phyloP scores from a whole-genome alignment of 2,888 invertebrate genomes.

The Pecten maximus region DNA sequence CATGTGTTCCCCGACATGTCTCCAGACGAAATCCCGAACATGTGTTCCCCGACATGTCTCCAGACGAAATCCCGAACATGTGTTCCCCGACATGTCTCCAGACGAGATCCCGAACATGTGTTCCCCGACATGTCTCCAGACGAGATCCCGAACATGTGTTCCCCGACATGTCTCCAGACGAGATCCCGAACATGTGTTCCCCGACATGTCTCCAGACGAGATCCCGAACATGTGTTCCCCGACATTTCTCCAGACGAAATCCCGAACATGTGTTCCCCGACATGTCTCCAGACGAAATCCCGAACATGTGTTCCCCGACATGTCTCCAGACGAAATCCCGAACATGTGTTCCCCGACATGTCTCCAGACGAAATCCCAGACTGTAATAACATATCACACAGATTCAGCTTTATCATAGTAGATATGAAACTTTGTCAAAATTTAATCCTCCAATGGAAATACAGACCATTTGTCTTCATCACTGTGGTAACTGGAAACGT shows the following conservation, averaged over 20 bases:
- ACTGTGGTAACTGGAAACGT: neutral
- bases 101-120: too few species aligned
- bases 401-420: conserved; percentile 1
- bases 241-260: too few species aligned
- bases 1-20: neutral
- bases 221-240: neutral
- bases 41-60: neutral
- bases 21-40: too few species aligned
- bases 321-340: neutral
- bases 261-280: neutral
- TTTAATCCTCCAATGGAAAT: conserved; percentile 13
- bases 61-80: neutral
- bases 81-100: neutral
- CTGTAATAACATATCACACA: neutral
- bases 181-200: neutral
- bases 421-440: conserved; percentile 24
- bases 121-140: neutral
- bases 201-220: neutral
- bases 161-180: neutral
- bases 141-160: neutral
- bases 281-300: neutral
- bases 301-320: neutral
- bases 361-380: neutral
- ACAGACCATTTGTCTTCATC: neutral
- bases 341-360: neutral